Percentiles rank a stretch among this genome's conserved stretches.
These are phyloP conservation scores for Adrianichthys oophorus DNA, from an alignment of 2,797 vertebrate species.

Conservation along the genomic window DNA sequence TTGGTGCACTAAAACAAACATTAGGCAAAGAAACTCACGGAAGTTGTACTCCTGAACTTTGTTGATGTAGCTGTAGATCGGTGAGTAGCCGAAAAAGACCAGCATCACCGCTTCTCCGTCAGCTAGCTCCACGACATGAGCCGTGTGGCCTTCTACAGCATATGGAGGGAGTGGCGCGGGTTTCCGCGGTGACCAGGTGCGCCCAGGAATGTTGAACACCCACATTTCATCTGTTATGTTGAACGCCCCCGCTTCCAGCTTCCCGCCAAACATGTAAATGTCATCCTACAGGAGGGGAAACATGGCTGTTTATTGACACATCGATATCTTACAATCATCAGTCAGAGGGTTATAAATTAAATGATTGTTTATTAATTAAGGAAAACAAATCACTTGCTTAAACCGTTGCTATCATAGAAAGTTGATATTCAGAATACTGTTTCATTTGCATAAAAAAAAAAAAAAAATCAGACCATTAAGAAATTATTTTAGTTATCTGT, in stretches of 20 bases:
- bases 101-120: slow-evolving; percentile 86
- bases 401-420: no score
- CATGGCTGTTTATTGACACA: background rate
- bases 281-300: slow-evolving; percentile 75
- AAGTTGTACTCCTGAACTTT: slow-evolving; percentile 90
- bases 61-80: slow-evolving; percentile 88
- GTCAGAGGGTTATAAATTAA: no score
- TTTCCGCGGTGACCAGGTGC: slow-evolving; percentile 80
- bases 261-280: slow-evolving; percentile 93
- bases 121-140: slow-evolving; percentile 84
- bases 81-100: slow-evolving; percentile 88
- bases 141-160: slow-evolving; percentile 87
- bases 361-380: no score
- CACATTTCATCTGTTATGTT: slow-evolving; percentile 90
- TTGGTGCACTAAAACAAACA: no score
- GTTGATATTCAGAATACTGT: no score
- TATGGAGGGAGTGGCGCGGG: slow-evolving; percentile 81
- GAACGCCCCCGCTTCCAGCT: slow-evolving; percentile 81
- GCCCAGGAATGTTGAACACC: slow-evolving; percentile 85
- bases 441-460: no score
- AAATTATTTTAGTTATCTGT: no score
- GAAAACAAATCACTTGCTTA: no score
- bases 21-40: slow-evolving; percentile 77
- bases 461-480: no score
- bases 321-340: no score